These are phyloP conservation scores for Musca domestica DNA, from an alignment of 1,140 invertebrate genomes.

Conservation along the genomic window DNA sequence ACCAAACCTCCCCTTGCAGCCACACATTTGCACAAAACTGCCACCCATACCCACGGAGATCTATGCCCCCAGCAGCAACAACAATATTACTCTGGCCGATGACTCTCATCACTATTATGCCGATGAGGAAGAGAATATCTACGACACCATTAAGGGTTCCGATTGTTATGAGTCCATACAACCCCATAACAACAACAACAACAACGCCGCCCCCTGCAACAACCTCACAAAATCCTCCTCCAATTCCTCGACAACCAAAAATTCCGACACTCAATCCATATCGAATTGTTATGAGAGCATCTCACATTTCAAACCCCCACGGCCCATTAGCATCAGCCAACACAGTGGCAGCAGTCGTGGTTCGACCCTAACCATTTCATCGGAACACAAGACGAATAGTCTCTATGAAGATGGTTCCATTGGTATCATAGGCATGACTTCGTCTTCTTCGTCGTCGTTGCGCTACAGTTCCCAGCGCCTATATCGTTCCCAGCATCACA, in stretches of 20 bases:
- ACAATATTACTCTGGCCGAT: not conserved
- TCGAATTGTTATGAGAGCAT: constrained; percentile 63
- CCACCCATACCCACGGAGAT: not conserved
- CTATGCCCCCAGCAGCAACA: not conserved
- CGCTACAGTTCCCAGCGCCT: constrained; percentile 48
- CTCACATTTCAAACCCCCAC: constrained; percentile 51
- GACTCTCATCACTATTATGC: constrained; percentile 31
- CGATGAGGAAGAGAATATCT: constrained; percentile 58
- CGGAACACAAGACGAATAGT: constrained; percentile 66
- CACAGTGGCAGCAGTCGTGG: constrained; percentile 57
- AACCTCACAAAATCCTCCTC: not conserved
- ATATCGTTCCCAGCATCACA: constrained; percentile 24
- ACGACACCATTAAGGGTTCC: constrained; percentile 59
- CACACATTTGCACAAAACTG: not conserved
- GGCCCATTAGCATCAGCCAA: constrained; percentile 42
- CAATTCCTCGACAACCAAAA: not conserved
- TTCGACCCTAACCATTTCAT: constrained; percentile 59
- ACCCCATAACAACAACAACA: not conserved
- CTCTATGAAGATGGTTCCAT: constrained; percentile 56
- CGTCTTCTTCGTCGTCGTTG: too few relatives aligned
- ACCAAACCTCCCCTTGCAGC: not conserved
- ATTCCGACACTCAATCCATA: constrained; percentile 44
- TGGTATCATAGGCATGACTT: constrained; percentile 23
- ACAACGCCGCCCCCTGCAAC: not conserved
- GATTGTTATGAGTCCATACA: constrained; percentile 46